Percentiles rank a stretch among this genome's conserved stretches.
phyloP scores from a whole-genome alignment of 2,113 vertebrate species.

The Aphelocoma coerulescens region DNA sequence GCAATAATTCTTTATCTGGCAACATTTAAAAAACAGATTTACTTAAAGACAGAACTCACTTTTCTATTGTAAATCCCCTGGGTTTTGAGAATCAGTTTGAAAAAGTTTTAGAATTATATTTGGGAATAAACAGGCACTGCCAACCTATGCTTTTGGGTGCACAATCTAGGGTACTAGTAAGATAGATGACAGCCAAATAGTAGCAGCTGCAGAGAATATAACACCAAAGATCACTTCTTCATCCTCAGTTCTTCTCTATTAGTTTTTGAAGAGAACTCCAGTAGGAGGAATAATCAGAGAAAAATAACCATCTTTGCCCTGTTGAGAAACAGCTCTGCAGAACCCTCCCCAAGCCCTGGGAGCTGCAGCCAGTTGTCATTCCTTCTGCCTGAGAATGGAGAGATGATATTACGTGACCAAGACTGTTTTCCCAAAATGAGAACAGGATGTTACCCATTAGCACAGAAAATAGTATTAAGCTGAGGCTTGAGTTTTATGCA shows the following conservation, averaged over 20 bases:
- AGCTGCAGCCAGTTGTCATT: neutral
- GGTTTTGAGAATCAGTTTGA: neutral
- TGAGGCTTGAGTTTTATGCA: neutral
- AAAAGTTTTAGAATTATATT: neutral
- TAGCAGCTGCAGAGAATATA: neutral
- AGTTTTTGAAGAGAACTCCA: neutral
- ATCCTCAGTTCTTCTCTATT: neutral
- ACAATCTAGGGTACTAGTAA: neutral
- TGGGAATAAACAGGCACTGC: neutral
- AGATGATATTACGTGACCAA: neutral
- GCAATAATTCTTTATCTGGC: neutral
- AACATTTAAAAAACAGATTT: neutral
- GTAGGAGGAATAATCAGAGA: neutral
- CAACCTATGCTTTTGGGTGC: neutral
- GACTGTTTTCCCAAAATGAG: neutral
- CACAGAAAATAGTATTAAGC: neutral
- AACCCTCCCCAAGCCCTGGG: neutral
- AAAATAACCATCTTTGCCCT: neutral
- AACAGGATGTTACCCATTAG: neutral
- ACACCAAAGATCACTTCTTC: neutral
- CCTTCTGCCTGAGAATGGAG: neutral
- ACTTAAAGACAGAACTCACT: neutral
- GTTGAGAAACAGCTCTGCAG: neutral
- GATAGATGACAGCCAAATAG: neutral
- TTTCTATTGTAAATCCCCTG: neutral